A percentile compares a stretch with the other conserved stretches of the same genome.
Evolutionary conservation across 2,888 invertebrate genomes (phyloP).

Genomic region (Eupithecia tripunctaria): DNA sequence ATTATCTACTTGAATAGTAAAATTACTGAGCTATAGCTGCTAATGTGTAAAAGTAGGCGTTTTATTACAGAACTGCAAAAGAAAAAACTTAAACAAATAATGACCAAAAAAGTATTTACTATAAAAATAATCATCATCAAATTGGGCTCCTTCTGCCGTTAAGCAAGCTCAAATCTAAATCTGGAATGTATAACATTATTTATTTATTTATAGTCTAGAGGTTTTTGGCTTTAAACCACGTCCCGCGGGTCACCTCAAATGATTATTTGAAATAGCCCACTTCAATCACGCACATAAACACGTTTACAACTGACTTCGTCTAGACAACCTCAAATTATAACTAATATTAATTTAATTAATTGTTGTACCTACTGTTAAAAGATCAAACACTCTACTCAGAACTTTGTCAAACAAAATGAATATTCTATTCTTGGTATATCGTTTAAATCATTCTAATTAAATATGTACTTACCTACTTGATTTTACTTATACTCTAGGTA

Average conservation of each 20-base stretch:
- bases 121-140: no score
- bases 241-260: background rate
- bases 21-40: no score
- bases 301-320: background rate
- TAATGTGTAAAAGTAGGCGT: no score
- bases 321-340: conserved; percentile 4
- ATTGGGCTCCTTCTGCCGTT: no score
- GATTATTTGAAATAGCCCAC: background rate
- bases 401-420: conserved; percentile 12
- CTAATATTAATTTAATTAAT: conserved; percentile 5
- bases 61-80: no score
- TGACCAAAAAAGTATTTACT: no score
- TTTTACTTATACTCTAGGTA: background rate
- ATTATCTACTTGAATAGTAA: no score
- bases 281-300: background rate
- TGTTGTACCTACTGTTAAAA: background rate
- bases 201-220: no score
- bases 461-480: background rate
- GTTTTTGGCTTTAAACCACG: background rate
- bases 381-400: conserved; percentile 11
- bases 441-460: background rate
- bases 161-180: no score
- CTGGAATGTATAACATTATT: no score
- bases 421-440: conserved; percentile 1
- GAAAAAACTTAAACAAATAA: no score